Conservation (phyloP, 2,113 vertebrate genomes). For the Pseudolaguvia tuberculata region DNA sequence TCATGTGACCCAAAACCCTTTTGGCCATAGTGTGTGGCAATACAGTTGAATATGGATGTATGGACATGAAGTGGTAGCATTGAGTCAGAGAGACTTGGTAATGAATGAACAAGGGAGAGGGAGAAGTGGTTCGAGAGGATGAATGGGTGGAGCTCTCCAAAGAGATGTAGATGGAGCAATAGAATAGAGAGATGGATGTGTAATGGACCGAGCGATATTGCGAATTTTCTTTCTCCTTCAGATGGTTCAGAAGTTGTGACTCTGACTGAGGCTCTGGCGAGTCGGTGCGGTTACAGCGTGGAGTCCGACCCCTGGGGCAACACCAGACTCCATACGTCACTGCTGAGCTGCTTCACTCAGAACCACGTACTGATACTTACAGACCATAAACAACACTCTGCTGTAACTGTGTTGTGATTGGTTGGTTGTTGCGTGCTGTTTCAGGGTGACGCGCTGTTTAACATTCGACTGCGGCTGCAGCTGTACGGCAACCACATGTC, state of each 20-base stretch:
- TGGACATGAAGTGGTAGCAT: too few species aligned
- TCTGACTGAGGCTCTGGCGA: slow-evolving; percentile 59
- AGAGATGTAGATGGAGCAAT: too few species aligned
- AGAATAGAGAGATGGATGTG: too few species aligned
- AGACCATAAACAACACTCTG: neutral
- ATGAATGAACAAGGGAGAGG: too few species aligned
- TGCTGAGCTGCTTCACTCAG: slow-evolving; percentile 64
- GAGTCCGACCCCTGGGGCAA: slow-evolving; percentile 70
- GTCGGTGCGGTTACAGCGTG: slow-evolving; percentile 70
- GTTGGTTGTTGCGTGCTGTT: neutral
- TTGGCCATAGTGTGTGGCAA: too few species aligned
- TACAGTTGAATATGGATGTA: too few species aligned
- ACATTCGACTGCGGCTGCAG: slow-evolving; percentile 53
- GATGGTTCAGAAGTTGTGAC: slow-evolving; percentile 56
- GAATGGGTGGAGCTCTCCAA: too few species aligned
- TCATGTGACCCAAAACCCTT: too few species aligned
- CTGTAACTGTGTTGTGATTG: too few species aligned
- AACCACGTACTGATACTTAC: slow-evolving; percentile 52
- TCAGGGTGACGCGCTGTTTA: slow-evolving; percentile 54
- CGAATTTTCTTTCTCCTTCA: slow-evolving; percentile 15
- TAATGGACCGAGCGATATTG: too few species aligned
- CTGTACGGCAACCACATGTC: slow-evolving; percentile 47
- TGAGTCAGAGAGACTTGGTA: too few species aligned
- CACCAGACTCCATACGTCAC: slow-evolving; percentile 61
- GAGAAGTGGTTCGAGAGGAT: too few species aligned